Percentiles rank a stretch among this genome's conserved stretches.
These are phyloP conservation scores for Uloborus plumipes DNA, from an alignment of 2,888 invertebrate species.

Conservation along the genomic window DNA sequence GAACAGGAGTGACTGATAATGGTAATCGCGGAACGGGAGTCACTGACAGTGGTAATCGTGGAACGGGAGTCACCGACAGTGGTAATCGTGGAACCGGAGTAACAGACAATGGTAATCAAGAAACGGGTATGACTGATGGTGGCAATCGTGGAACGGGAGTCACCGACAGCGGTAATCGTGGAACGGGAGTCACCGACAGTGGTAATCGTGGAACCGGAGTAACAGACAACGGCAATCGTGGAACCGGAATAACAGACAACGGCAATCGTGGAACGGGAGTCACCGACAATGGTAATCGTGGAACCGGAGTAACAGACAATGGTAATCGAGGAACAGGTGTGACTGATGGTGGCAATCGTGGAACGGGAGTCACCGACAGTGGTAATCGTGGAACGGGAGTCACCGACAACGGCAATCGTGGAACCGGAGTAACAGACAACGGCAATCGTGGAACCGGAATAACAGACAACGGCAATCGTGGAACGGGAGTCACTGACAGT, in stretches of 20 bases:
- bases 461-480: background rate
- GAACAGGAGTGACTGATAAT: conserved; percentile 4
- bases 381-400: background rate
- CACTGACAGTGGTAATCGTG: background rate
- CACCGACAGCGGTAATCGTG: background rate
- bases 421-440: background rate
- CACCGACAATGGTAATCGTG: conserved; percentile 2
- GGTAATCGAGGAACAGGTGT: background rate
- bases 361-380: background rate
- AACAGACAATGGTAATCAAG: background rate
- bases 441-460: background rate
- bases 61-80: background rate
- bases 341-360: background rate
- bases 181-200: too few species aligned
- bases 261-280: background rate
- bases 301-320: too few species aligned
- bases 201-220: too few species aligned
- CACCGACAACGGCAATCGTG: background rate
- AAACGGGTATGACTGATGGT: background rate
- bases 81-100: too few species aligned
- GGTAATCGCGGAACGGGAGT: too few species aligned
- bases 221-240: background rate
- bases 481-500: background rate
- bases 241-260: background rate
- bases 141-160: background rate